Evolutionary conservation across 2,113 vertebrate genomes (phyloP).

Genomic region (Electrona antarctica): DNA sequence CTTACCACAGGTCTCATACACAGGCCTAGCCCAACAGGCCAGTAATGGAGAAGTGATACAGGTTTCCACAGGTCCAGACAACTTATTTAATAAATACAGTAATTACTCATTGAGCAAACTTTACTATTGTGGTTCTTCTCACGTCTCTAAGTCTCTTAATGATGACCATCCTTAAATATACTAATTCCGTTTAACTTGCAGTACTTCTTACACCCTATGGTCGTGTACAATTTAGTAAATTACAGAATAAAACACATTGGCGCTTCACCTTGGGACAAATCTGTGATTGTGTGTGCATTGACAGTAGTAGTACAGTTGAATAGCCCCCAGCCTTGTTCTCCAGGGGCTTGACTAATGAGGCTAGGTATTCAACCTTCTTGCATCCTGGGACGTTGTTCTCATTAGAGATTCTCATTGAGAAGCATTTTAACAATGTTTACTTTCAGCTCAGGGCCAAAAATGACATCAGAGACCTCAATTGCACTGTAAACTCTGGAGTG

Average conservation of each 20-base stretch:
- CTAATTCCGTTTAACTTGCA: no score
- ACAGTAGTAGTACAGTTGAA: slow-evolving; percentile 17
- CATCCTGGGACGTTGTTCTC: slow-evolving; percentile 51
- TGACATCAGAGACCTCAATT: no score
- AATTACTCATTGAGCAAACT: no score
- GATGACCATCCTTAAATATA: no score
- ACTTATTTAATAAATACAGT: no score
- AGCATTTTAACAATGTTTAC: slow-evolving; percentile 3
- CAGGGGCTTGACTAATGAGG: slow-evolving; percentile 46
- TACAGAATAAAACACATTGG: background rate
- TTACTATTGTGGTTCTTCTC: no score
- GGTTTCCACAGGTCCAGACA: no score
- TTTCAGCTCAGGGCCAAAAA: slow-evolving; percentile 1
- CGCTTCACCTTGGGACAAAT: slow-evolving; percentile 16
- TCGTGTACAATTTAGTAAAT: background rate
- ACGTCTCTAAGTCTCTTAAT: no score
- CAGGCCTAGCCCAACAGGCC: no score
- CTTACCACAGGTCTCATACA: background rate
- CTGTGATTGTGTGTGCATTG: slow-evolving; percentile 13
- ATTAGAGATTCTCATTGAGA: slow-evolving; percentile 40
- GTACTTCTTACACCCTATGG: no score
- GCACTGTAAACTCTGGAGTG: background rate
- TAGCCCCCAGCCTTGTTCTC: slow-evolving; percentile 45
- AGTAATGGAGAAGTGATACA: no score
- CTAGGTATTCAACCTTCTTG: slow-evolving; percentile 37